phyloP scores from a whole-genome alignment of 2,888 invertebrate genomes.

The Epicampocera succincta region DNA sequence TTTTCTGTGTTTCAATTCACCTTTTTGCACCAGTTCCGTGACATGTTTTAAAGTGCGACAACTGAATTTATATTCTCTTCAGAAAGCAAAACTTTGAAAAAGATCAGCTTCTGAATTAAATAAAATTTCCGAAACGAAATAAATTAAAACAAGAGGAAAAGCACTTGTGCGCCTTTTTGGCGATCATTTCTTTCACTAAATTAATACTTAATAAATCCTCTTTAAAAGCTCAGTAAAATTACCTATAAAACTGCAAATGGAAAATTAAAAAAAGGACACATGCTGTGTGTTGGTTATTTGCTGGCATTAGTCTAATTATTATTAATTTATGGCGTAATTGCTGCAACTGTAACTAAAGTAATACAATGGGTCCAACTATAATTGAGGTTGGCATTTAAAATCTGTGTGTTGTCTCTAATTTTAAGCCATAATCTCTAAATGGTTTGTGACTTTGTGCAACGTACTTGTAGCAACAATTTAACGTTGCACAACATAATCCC shows the following conservation, averaged over 20 bases:
- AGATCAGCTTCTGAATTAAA: too few species aligned
- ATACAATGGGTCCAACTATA: constrained; percentile 57
- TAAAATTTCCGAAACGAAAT: too few species aligned
- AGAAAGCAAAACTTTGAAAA: too few species aligned
- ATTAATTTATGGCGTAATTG: constrained; percentile 69
- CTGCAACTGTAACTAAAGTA: constrained; percentile 49
- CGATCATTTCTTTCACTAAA: constrained; percentile 22
- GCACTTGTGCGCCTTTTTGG: too few species aligned
- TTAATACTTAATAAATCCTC: constrained; percentile 66
- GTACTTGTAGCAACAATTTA: constrained; percentile 29
- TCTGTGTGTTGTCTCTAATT: constrained; percentile 66
- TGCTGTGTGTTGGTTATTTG: constrained; percentile 54
- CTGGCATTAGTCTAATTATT: constrained; percentile 67
- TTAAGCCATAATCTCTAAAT: constrained; percentile 69
- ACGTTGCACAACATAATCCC: constrained; percentile 54
- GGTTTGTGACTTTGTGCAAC: constrained; percentile 50
- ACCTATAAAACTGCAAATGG: constrained; percentile 26
- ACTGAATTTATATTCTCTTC: too few species aligned
- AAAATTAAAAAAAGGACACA: constrained; percentile 47
- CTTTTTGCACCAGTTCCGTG: too few species aligned
- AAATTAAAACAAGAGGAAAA: too few species aligned
- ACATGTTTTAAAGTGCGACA: too few species aligned
- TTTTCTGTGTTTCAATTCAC: too few species aligned
- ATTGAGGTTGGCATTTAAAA: constrained; percentile 69
- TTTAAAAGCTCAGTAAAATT: constrained; percentile 51